Conservation (phyloP, 2,113 vertebrate genomes). For the Todiramphus saurophagus region DNA sequence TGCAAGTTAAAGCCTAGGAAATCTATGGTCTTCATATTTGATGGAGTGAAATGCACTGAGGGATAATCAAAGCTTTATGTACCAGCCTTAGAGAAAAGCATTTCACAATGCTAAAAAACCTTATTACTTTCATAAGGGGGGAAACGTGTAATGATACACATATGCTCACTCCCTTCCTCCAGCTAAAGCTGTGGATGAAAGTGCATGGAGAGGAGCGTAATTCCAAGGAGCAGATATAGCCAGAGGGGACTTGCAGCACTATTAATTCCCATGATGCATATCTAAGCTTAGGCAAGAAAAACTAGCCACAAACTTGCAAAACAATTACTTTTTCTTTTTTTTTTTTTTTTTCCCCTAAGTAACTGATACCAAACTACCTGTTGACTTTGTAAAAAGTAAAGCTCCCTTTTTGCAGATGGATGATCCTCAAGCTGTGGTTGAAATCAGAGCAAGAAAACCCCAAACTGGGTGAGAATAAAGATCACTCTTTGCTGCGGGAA, state of each 20-base stretch:
- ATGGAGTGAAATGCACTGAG: conserved; percentile 60
- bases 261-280: background rate
- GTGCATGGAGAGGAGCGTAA: background rate
- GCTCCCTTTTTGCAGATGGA: background rate
- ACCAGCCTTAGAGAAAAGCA: conserved; percentile 23
- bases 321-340: background rate
- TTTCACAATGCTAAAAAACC: conserved; percentile 18
- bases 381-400: background rate
- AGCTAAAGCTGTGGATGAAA: background rate
- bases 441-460: background rate
- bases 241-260: background rate
- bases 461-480: background rate
- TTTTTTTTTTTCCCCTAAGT: background rate
- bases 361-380: background rate
- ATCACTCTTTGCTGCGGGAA: background rate
- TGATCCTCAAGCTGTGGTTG: background rate
- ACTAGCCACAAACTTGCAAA: background rate
- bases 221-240: background rate
- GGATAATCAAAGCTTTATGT: conserved; percentile 30
- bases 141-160: background rate
- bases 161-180: background rate
- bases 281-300: background rate
- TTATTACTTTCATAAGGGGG: background rate
- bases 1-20: conserved; percentile 36
- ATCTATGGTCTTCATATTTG: conserved; percentile 47